Percentiles rank a stretch among this genome's conserved stretches.
These are phyloP conservation scores for Artemia sp. DNA, from an alignment of 2,888 invertebrate species.

Conservation along the genomic window DNA sequence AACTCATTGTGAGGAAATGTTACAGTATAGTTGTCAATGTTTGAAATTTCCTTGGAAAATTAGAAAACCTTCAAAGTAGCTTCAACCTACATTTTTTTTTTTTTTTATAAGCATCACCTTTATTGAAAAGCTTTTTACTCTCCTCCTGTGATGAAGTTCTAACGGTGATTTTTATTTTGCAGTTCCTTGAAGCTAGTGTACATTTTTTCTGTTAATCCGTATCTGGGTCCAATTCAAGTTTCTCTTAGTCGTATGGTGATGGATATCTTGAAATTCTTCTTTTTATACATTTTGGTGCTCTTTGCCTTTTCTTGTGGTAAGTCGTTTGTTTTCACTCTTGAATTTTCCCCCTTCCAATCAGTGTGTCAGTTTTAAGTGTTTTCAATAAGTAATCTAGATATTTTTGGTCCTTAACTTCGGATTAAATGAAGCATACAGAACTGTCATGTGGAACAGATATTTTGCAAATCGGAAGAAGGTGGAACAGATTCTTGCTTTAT, in stretches of 20 bases:
- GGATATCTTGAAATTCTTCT: slow-evolving; percentile 43
- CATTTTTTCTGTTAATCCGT: slow-evolving; percentile 45
- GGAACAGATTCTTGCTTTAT: no score
- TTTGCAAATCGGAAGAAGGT: no score
- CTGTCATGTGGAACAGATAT: no score
- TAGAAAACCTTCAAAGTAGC: not conserved
- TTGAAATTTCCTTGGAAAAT: not conserved
- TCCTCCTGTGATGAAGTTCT: not conserved
- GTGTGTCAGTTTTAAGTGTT: no score
- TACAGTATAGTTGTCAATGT: not conserved
- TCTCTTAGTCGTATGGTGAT: slow-evolving; percentile 43
- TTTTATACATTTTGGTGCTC: slow-evolving; percentile 39
- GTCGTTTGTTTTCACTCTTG: slow-evolving; percentile 19
- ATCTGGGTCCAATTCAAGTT: slow-evolving; percentile 44
- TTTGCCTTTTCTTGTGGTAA: slow-evolving; percentile 45
- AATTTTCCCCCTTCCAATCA: no score
- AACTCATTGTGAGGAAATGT: no score
- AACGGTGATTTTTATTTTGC: slow-evolving; percentile 25
- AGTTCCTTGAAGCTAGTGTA: slow-evolving; percentile 44
- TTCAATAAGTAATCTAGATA: no score
- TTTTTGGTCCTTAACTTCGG: no score
- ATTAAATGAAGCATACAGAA: no score
- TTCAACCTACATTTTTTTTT: not conserved
- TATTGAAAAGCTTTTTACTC: not conserved
- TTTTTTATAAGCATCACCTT: not conserved